Conservation (phyloP, 1,140 invertebrate genomes). For the Drosophila chauvacae region DNA sequence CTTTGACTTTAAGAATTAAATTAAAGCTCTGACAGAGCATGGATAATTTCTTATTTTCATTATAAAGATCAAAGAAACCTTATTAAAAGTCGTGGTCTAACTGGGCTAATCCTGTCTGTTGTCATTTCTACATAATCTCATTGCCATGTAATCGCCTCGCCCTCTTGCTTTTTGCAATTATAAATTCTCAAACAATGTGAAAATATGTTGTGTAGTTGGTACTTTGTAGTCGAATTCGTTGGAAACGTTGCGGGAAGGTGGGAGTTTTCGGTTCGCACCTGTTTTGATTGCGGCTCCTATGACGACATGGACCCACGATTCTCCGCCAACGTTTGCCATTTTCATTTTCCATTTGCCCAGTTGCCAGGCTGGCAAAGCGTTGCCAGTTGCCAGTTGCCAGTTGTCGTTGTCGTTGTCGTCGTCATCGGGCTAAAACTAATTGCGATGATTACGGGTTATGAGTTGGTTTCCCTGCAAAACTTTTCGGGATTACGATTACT, state of each 20-base stretch:
- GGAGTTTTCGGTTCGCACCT: neutral
- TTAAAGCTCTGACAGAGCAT: neutral
- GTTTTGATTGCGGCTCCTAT: slow-evolving; percentile 35
- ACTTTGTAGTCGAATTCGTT: slow-evolving; percentile 9
- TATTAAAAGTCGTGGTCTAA: neutral
- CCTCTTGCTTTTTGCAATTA: neutral
- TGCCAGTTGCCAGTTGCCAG: slow-evolving; percentile 9
- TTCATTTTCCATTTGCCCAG: slow-evolving; percentile 16
- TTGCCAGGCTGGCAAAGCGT: slow-evolving; percentile 24
- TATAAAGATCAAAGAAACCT: neutral
- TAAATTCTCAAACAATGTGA: neutral
- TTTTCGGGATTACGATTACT: slow-evolving; percentile 62
- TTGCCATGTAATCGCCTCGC: neutral
- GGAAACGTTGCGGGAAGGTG: neutral
- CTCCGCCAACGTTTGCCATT: slow-evolving; percentile 5
- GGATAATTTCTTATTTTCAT: neutral
- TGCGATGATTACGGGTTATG: slow-evolving; percentile 59
- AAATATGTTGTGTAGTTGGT: neutral
- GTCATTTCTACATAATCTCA: neutral
- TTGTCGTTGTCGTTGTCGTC: slow-evolving; percentile 21
- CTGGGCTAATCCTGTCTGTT: neutral
- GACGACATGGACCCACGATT: slow-evolving; percentile 31
- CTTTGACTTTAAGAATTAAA: neutral
- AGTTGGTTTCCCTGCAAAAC: slow-evolving; percentile 54
- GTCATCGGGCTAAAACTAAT: slow-evolving; percentile 49